A percentile compares a stretch with the other conserved stretches of the same genome.
Evolutionary conservation across 2,797 vertebrate genomes (phyloP).

Genomic region (Corythornis leucogaster): DNA sequence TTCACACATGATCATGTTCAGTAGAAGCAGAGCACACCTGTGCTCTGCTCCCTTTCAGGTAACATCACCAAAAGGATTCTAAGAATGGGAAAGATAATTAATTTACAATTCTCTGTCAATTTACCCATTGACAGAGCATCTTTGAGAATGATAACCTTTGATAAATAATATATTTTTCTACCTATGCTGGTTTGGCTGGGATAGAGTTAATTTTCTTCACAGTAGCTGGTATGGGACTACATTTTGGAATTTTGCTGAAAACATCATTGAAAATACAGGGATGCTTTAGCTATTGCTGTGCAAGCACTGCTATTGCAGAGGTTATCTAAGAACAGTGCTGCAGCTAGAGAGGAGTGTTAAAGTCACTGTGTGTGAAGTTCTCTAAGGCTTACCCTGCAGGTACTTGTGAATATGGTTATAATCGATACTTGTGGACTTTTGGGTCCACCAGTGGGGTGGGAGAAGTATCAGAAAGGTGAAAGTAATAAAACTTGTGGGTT

Average conservation of each 20-base stretch:
- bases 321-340: not conserved
- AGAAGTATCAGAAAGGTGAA: not conserved
- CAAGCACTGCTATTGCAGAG: not conserved
- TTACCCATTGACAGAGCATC: not conserved
- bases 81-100: not conserved
- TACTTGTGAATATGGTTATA: not conserved
- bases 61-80: not conserved
- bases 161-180: not conserved
- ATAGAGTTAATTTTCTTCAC: not conserved
- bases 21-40: not conserved
- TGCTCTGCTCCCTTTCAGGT: not conserved
- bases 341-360: not conserved
- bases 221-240: not conserved
- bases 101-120: not conserved
- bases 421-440: not conserved
- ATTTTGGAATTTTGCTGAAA: not conserved
- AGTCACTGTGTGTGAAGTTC: not conserved
- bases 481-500: not conserved
- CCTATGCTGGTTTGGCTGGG: not conserved
- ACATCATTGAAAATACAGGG: not conserved
- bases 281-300: not conserved
- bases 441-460: not conserved
- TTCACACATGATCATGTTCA: not conserved
- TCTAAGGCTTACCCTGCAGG: not conserved
- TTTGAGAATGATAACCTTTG: not conserved